These are phyloP conservation scores for Drosophila ustulata DNA, from an alignment of 2,888 invertebrate genomes.

Conservation along the genomic window DNA sequence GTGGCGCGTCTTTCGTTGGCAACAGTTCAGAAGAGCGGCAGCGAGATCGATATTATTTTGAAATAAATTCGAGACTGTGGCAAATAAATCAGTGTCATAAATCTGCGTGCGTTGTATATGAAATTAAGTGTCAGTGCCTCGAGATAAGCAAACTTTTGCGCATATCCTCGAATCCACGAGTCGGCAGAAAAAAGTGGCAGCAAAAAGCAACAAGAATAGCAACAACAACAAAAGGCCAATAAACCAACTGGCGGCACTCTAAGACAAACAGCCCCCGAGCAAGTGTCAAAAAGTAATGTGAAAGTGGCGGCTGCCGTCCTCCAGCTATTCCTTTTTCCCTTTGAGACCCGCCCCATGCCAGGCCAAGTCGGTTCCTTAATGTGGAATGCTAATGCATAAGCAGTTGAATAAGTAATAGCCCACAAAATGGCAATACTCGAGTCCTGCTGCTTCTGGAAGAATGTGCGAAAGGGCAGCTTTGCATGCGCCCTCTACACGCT, in stretches of 20 bases:
- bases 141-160: slow-evolving; percentile 42
- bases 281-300: slow-evolving; percentile 64
- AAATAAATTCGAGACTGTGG: slow-evolving; percentile 24
- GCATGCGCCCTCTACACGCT: slow-evolving; percentile 80
- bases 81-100: slow-evolving; percentile 73
- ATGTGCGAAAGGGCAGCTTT: slow-evolving; percentile 81
- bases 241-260: slow-evolving; percentile 45
- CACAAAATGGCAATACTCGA: slow-evolving; percentile 81
- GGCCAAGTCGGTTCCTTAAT: slow-evolving; percentile 15
- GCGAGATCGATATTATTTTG: not conserved
- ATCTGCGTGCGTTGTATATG: slow-evolving; percentile 62
- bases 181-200: slow-evolving; percentile 1
- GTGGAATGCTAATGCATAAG: slow-evolving; percentile 38
- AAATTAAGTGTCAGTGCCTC: slow-evolving; percentile 63
- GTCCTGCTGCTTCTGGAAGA: slow-evolving; percentile 84
- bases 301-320: slow-evolving; percentile 74
- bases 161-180: slow-evolving; percentile 21
- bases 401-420: slow-evolving; percentile 37
- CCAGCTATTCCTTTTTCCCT: not conserved
- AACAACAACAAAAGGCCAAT: slow-evolving; percentile 35
- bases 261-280: slow-evolving; percentile 41
- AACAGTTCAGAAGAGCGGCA: slow-evolving; percentile 28
- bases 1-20: slow-evolving; percentile 65
- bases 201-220: not conserved
- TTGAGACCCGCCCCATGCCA: not conserved